Evolutionary conservation across 2,113 vertebrate genomes (phyloP), one percentile per base, ranked within the genome.

Genomic region (Hyperopisus bebe): DNA sequence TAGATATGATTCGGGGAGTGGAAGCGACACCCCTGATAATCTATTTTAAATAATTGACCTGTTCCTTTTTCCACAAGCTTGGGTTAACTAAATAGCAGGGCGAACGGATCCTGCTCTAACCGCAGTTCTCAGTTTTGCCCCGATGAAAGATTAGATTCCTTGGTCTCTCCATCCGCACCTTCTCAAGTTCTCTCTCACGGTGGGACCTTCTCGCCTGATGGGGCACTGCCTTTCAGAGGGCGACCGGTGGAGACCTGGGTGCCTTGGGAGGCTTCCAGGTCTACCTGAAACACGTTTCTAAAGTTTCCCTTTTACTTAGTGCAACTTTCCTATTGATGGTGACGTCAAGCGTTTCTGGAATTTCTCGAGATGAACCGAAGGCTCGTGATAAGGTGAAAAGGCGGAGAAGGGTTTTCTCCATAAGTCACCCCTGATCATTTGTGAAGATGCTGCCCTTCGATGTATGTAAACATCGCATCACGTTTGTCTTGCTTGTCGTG

Each of bases 1-100:
- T 80, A 39, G 74, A 85, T 86, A 53, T 87, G 85, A 87, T 87
- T 87, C 85, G 6, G 50, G 48, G n/a, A 84, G 82, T 84, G 42
- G 82, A 84, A 84, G 10, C 82, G 82, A 84, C 39, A 87, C 85
- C 27, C 48, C 15, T 53, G 85, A 15, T 31, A 87, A 53, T 87
- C 48, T 87, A 13, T 87, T 51, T 35, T 87, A 53, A 87, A 87
- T 87, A 87, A 53, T 87, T 88, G 58, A 66, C 35, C 9, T 58
- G 27, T 62, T 44, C 51, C 51, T 88, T 88, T 88, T 62, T 88
- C 51, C 55, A 88, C 31, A 39, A 58, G 87, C 51, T 88, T 88
- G 55, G 46, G 55, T 15, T 42, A 62, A 62, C 51, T 44, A 42
- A 88, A 66, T 44, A 88, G 87, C 53, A 88, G 19, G 21, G 35